Percentiles rank a stretch among this genome's conserved stretches.
Evolutionary conservation across 2,888 invertebrate genomes (phyloP).

Genomic region (Conomelus anceps): DNA sequence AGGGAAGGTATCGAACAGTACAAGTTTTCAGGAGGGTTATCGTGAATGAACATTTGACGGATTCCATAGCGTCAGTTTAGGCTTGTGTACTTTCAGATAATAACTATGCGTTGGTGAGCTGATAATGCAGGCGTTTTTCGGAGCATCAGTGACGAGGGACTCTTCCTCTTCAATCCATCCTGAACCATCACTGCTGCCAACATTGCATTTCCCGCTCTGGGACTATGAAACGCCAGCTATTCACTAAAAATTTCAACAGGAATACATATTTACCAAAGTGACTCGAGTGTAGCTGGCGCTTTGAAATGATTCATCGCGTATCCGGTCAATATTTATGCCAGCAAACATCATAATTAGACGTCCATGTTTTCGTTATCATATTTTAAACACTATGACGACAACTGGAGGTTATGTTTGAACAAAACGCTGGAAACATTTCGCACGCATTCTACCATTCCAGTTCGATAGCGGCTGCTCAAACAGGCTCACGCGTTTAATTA

Average conservation of each 20-base stretch:
- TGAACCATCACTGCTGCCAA: background rate
- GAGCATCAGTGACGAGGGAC: background rate
- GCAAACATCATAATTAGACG: conserved; percentile 13
- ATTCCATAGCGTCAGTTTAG: too few species aligned
- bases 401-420: background rate
- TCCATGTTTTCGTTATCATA: conserved; percentile 11
- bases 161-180: background rate
- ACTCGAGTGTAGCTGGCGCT: background rate
- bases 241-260: background rate
- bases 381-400: conserved; percentile 7
- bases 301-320: conserved; percentile 2
- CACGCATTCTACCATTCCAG: too few species aligned
- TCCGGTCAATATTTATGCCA: conserved; percentile 7
- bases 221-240: background rate
- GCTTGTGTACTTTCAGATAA: background rate
- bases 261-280: conserved; percentile 7
- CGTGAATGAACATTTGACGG: background rate
- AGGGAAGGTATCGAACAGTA: background rate
- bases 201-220: background rate
- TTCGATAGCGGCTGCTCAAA: conserved; percentile 3
- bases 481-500: conserved; percentile 2
- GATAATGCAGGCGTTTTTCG: background rate
- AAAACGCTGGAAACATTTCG: background rate
- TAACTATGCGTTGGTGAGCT: background rate
- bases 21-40: background rate